Base-by-base conservation (phyloP, 2,113 vertebrate species). In the Cyprinodon brontotheroides region DNA sequence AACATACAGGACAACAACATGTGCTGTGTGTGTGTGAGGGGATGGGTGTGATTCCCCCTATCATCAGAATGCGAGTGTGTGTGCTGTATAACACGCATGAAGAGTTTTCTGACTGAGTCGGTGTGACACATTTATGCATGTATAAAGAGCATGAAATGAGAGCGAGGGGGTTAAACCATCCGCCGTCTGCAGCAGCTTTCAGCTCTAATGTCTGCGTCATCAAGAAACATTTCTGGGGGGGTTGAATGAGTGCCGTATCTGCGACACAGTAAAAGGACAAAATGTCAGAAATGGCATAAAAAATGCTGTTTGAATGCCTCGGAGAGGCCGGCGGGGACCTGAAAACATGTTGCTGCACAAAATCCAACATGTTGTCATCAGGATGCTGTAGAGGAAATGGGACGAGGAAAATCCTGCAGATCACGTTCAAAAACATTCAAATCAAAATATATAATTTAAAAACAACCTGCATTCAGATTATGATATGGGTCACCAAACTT, bases 331-430 rank as follows among this genome's bases (percentile, higher is more conserved):
- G 53, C 48, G 0, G 17, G 68, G 66, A 74, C 79, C 53, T 65
- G n/a, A 59, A 14, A 64, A 47, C 4, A 5, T 3, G 9, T 45
- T 38, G 63, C 68, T 75, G 74, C 70, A 36, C 41, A 7, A 83
- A 72, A 50, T 39, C 67, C 60, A 69, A 62, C 81, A 74, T 79
- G 75, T 79, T 72, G 39, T 81, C 85, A 57, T 79, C 65, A 22
- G 70, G 40, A 8, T 9, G n/a, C 68, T 50, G 43, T 11, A 4
- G 59, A 29, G 66, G 22, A 86, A 74, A 67, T 72, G 71, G 77
- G 74, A 10, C 65, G 22, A 53, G 37, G 65, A 74, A 59, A 78
- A 63, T 47, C 78, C 80, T 66, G 76, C 40, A 71, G 84, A 45
- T 62, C 14, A 38, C 60, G 5, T 3, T 57, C 20, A 57, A 20